Evolutionary conservation across 2,888 invertebrate species (phyloP).

Genomic region (Dryomyza anilis): DNA sequence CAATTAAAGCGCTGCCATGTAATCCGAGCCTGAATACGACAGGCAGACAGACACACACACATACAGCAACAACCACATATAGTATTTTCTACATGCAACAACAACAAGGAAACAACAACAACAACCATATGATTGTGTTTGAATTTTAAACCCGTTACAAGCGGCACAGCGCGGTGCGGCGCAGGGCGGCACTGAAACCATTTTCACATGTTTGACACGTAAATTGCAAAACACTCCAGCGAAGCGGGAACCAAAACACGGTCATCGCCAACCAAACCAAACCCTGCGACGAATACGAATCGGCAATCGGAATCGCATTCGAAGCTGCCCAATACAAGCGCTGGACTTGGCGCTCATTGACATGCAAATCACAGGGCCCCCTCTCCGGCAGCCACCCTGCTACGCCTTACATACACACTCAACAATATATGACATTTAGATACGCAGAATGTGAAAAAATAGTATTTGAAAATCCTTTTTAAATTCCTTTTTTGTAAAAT

Average conservation of each 20-base stretch:
- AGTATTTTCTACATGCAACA: background rate
- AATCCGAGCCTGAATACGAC: slow-evolving; percentile 15
- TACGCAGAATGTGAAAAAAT: background rate
- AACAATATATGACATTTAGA: background rate
- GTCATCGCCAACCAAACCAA: background rate
- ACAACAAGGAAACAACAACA: slow-evolving; percentile 9
- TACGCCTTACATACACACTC: background rate
- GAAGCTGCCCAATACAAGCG: slow-evolving; percentile 7
- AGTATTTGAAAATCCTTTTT: no score
- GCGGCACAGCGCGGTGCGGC: background rate
- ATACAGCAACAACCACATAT: background rate
- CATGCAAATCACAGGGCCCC: slow-evolving; percentile 22
- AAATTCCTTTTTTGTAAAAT: no score
- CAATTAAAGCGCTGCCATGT: slow-evolving; percentile 28
- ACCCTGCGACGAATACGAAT: background rate
- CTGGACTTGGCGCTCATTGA: slow-evolving; percentile 4
- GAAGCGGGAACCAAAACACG: background rate
- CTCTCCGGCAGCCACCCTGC: background rate
- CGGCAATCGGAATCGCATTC: background rate
- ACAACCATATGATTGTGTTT: slow-evolving; percentile 21
- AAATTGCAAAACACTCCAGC: slow-evolving; percentile 25
- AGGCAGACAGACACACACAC: background rate
- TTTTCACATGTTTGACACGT: slow-evolving; percentile 28
- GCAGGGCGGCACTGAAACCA: slow-evolving; percentile 20
- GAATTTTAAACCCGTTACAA: slow-evolving; percentile 20